Percentiles rank a stretch among this genome's conserved stretches.
Evolutionary conservation across 2,888 invertebrate genomes (phyloP).

Genomic region (Drosophila neotestacea): DNA sequence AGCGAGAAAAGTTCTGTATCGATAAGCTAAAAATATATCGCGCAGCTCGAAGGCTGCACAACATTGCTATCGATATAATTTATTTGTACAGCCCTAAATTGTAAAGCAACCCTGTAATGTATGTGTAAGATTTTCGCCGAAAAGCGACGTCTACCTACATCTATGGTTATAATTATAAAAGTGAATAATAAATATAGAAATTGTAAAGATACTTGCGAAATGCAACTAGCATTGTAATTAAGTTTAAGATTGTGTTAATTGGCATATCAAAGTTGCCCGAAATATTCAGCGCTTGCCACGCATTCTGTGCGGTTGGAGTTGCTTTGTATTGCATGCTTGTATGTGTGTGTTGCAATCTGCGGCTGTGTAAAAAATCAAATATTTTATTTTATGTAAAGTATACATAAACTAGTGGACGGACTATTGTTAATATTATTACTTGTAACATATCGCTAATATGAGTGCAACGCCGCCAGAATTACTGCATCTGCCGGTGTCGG

Average conservation of each 20-base stretch:
- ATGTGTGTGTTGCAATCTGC: slow-evolving; percentile 7
- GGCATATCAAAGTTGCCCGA: background rate
- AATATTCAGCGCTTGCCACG: slow-evolving; percentile 27
- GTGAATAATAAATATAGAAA: slow-evolving; percentile 6
- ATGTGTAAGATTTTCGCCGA: slow-evolving; percentile 51
- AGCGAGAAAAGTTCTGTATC: no score
- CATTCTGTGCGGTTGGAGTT: slow-evolving; percentile 14
- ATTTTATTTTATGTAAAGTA: slow-evolving; percentile 32
- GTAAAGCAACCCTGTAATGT: slow-evolving; percentile 37
- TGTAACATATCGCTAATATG: slow-evolving; percentile 45
- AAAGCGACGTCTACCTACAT: slow-evolving; percentile 26
- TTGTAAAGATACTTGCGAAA: slow-evolving; percentile 29
- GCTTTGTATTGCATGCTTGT: slow-evolving; percentile 37
- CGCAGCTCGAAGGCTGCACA: background rate
- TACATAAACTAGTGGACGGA: slow-evolving; percentile 8
- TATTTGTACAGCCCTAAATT: no score
- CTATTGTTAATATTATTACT: background rate
- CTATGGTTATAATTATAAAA: slow-evolving; percentile 21
- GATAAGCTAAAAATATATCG: background rate
- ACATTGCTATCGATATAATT: background rate
- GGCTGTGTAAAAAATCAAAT: slow-evolving; percentile 15
- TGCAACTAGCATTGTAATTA: slow-evolving; percentile 16
- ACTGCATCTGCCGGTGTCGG: slow-evolving; percentile 32
- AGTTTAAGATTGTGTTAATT: background rate
- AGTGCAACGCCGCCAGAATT: slow-evolving; percentile 70